phyloP scores from a whole-genome alignment of 2,797 vertebrate species.

The Pseudochromis fuscus region DNA sequence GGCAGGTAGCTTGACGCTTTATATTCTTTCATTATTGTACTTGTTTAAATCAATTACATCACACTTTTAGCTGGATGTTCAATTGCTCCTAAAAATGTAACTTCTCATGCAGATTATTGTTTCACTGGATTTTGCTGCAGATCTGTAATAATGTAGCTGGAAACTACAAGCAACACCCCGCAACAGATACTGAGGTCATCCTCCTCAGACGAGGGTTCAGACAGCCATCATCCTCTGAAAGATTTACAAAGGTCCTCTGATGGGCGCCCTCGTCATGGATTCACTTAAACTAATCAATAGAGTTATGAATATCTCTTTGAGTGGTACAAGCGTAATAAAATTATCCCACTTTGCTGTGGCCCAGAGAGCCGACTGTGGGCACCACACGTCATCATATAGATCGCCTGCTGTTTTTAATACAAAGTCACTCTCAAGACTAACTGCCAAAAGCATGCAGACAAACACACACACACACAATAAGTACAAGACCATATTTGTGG shows the following conservation, averaged over 20 bases:
- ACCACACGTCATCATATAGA: conserved; percentile 38
- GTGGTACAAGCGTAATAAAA: conserved; percentile 55
- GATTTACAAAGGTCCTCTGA: conserved; percentile 55
- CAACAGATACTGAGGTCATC: neutral
- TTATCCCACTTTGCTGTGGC: conserved; percentile 51
- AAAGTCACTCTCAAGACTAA: conserved; percentile 69
- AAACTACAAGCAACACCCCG: too few species aligned
- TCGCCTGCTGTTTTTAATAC: conserved; percentile 43
- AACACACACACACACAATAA: conserved; percentile 33
- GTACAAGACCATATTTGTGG: conserved; percentile 33
- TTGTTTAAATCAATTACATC: neutral
- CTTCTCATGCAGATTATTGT: too few species aligned
- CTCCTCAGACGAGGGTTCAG: conserved; percentile 13
- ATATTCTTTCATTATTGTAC: too few species aligned
- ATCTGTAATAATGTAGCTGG: neutral
- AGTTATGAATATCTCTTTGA: conserved; percentile 63
- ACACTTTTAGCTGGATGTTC: neutral
- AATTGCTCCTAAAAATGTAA: too few species aligned
- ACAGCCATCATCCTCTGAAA: conserved; percentile 29
- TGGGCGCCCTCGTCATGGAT: conserved; percentile 43
- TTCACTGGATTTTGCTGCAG: neutral
- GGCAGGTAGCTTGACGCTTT: conserved; percentile 23
- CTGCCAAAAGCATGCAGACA: conserved; percentile 1
- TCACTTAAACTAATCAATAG: conserved; percentile 70
- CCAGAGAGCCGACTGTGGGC: conserved; percentile 36